phyloP scores from a whole-genome alignment of 2,113 vertebrate genomes.

The Montifringilla adamsi region DNA sequence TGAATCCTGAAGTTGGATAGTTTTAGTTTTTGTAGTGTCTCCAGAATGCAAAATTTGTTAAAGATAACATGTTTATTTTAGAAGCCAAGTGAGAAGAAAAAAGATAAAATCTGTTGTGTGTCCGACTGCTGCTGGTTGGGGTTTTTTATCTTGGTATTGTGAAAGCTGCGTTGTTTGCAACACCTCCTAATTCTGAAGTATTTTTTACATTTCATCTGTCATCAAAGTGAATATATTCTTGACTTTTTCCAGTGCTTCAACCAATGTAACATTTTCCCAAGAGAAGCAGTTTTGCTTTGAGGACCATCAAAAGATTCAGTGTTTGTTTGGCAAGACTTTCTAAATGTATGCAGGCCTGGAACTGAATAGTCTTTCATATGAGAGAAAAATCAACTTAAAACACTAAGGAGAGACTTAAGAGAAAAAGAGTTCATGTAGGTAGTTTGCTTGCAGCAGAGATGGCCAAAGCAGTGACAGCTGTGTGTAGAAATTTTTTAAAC shows the following conservation, averaged over 20 bases:
- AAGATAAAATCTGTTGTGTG: background rate
- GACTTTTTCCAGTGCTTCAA: background rate
- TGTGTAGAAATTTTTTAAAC: background rate
- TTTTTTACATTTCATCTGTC: slow-evolving; percentile 11
- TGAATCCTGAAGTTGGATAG: background rate
- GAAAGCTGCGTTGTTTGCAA: background rate
- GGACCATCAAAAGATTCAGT: background rate
- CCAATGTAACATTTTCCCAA: background rate
- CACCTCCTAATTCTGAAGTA: background rate
- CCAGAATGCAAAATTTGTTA: background rate
- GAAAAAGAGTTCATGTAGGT: background rate
- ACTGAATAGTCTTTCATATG: background rate
- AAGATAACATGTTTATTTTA: background rate
- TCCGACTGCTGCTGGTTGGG: background rate
- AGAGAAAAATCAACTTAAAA: background rate
- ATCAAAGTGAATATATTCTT: background rate
- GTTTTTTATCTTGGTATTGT: background rate
- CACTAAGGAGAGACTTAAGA: background rate
- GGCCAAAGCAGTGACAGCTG: background rate
- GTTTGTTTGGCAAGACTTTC: background rate
- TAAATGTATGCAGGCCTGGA: background rate
- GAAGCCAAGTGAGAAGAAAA: background rate
- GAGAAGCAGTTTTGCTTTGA: background rate
- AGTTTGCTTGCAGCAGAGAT: background rate
- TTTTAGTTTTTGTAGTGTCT: background rate